A percentile compares a stretch with the other conserved stretches of the same genome.
Evolutionary conservation across 2,113 vertebrate species (phyloP).

Genomic region (Haemorhous mexicanus): DNA sequence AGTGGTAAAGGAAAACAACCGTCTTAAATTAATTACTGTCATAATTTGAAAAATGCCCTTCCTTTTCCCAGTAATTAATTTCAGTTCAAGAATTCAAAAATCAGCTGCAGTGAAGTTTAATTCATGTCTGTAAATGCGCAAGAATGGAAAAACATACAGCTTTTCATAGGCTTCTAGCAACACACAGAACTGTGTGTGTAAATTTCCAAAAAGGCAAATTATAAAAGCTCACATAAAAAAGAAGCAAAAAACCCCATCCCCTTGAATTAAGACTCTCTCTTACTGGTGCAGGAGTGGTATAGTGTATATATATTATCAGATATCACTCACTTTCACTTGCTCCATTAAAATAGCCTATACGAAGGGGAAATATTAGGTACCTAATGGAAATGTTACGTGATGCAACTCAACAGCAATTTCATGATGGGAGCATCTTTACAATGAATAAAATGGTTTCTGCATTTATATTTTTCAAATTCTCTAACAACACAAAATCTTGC

Average conservation of each 20-base stretch:
- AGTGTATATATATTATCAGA: not conserved
- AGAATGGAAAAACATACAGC: conserved; percentile 1
- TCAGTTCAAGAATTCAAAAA: conserved; percentile 45
- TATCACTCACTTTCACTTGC: conserved; percentile 20
- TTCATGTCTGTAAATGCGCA: conserved; percentile 27
- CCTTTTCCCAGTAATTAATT: conserved; percentile 56
- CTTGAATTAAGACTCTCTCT: conserved; percentile 40
- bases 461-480: conserved; percentile 29
- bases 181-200: not conserved
- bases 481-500: conserved; percentile 31
- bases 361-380: conserved; percentile 30
- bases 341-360: not conserved
- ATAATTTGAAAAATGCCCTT: conserved; percentile 49
- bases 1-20: conserved; percentile 31
- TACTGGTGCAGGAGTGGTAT: not conserved
- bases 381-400: conserved; percentile 3
- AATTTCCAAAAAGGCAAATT: not conserved
- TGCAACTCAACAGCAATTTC: conserved; percentile 34
- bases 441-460: not conserved
- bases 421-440: not conserved
- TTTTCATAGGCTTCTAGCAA: not conserved
- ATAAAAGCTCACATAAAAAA: not conserved
- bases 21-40: conserved; percentile 48
- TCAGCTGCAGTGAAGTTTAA: conserved; percentile 50
- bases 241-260: not conserved